Conservation (phyloP, 2,113 vertebrate genomes). For the Brachypodius melanocephalos region DNA sequence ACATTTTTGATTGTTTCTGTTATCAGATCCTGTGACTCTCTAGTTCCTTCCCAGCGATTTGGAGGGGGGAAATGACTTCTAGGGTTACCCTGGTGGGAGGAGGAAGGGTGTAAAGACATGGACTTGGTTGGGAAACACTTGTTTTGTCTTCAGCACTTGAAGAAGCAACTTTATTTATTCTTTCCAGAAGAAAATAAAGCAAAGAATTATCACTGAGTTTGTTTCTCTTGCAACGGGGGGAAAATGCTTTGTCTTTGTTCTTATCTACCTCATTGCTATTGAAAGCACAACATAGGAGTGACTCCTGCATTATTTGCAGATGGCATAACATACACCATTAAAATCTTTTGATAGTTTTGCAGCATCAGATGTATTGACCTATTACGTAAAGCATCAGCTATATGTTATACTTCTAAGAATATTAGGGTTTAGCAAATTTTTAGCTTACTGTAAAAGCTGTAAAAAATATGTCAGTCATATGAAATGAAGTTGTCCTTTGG, state of each 20-base stretch:
- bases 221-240: neutral
- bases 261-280: neutral
- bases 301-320: neutral
- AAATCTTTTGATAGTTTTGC: neutral
- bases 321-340: neutral
- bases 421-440: neutral
- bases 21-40: neutral
- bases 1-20: neutral
- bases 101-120: neutral
- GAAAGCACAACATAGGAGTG: neutral
- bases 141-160: neutral
- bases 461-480: neutral
- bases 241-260: neutral
- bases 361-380: neutral
- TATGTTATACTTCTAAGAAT: neutral
- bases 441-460: neutral
- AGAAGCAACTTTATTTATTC: neutral
- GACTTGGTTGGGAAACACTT: neutral
- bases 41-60: neutral
- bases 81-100: neutral
- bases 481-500: neutral
- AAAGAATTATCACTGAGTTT: neutral
- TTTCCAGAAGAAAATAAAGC: neutral
- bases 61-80: neutral
- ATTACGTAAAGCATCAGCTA: neutral